A percentile compares a stretch with the other conserved stretches of the same genome.
phyloP scores from a whole-genome alignment of 2,888 invertebrate genomes.

The Pterostichus niger region DNA sequence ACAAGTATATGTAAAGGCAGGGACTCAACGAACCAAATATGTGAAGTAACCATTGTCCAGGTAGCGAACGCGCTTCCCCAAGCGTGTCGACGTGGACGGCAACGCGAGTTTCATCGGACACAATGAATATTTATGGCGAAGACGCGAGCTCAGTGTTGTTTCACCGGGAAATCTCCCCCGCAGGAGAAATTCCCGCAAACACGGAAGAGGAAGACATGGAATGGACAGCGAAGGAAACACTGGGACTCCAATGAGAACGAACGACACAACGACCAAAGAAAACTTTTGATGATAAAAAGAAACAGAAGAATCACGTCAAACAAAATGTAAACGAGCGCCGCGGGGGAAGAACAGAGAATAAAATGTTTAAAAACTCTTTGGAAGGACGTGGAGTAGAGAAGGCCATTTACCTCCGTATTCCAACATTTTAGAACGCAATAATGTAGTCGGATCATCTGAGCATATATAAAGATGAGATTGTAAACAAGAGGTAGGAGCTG shows the following conservation, averaged over 20 bases:
- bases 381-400: conserved; percentile 24
- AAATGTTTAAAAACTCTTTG: conserved; percentile 65
- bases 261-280: conserved; percentile 43
- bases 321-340: conserved; percentile 65
- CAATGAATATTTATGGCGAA: conserved; percentile 63
- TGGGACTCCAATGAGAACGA: conserved; percentile 54
- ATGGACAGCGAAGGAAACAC: conserved; percentile 48
- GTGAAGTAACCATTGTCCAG: conserved; percentile 35
- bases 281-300: conserved; percentile 66
- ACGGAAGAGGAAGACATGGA: conserved; percentile 39
- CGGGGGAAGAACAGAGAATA: conserved; percentile 53
- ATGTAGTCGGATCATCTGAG: conserved; percentile 67
- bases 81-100: neutral
- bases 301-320: conserved; percentile 66
- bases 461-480: conserved; percentile 66
- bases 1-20: neutral
- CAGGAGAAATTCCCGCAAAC: conserved; percentile 58
- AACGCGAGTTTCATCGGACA: conserved; percentile 37
- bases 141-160: conserved; percentile 14
- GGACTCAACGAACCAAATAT: conserved; percentile 28
- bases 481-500: conserved; percentile 66
- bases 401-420: conserved; percentile 57
- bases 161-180: conserved; percentile 50
- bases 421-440: conserved; percentile 61
- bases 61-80: conserved; percentile 4